Conservation (phyloP, 2,797 vertebrate species). For the Otolemur crassicaudatus region DNA sequence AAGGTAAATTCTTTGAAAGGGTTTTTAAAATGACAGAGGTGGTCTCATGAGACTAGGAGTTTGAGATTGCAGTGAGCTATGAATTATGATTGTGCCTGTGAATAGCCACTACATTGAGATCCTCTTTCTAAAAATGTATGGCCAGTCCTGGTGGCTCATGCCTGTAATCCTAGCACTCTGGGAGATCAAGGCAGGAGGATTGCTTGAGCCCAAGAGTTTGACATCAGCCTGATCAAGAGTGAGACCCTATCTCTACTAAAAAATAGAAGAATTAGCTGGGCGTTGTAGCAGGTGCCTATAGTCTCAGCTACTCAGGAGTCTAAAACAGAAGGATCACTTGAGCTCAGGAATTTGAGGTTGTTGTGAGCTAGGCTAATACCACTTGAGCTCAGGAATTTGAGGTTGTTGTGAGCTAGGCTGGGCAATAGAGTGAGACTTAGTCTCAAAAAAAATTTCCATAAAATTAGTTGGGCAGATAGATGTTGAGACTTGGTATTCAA, state of each 20-base stretch:
- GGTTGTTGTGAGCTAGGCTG: neutral
- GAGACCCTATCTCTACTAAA: neutral
- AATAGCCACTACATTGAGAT: no score
- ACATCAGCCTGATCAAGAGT: neutral
- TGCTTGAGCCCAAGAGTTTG: neutral
- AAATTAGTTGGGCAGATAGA: neutral
- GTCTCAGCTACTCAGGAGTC: neutral
- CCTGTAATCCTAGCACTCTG: neutral
- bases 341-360: neutral
- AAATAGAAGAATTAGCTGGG: neutral
- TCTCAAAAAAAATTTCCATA: neutral
- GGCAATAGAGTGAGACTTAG: neutral
- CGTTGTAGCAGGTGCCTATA: neutral
- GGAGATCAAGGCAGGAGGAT: neutral
- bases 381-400: neutral
- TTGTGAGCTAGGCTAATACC: neutral
- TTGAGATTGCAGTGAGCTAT: no score
- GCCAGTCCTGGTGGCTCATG: no score
- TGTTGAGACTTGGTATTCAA: neutral
- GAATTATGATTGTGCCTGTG: no score
- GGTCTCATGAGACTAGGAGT: no score
- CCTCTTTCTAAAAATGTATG: neutral
- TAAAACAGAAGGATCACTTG: neutral
- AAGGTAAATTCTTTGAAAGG: conserved; percentile 22
- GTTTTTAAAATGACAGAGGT: neutral